Percentiles rank a stretch among this genome's conserved stretches.
These are phyloP conservation scores for Amphiprion ocellaris DNA, from an alignment of 2,113 vertebrate genomes.

Conservation along the genomic window DNA sequence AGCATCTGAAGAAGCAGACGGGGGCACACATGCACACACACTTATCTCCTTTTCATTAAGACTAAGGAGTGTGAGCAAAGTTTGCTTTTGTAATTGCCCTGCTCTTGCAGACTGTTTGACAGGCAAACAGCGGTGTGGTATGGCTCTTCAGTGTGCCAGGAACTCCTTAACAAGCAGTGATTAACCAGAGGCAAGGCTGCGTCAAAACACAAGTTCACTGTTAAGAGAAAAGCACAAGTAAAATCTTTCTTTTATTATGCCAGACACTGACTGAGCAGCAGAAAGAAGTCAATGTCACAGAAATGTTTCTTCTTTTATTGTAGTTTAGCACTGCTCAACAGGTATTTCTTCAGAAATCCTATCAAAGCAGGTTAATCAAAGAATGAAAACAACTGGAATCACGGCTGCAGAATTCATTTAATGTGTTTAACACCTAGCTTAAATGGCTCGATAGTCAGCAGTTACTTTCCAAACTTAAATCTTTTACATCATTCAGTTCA, in stretches of 20 bases:
- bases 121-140: slow-evolving; percentile 62
- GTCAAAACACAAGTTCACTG: slow-evolving; percentile 62
- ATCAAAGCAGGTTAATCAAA: neutral
- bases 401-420: neutral
- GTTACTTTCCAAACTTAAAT: no score
- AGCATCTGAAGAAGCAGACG: slow-evolving; percentile 2
- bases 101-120: slow-evolving; percentile 62
- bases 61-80: slow-evolving; percentile 44
- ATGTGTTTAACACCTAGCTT: no score
- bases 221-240: slow-evolving; percentile 73
- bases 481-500: no score
- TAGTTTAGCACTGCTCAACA: neutral
- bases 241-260: slow-evolving; percentile 79
- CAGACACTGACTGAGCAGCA: neutral
- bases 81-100: slow-evolving; percentile 72
- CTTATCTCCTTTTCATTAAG: slow-evolving; percentile 30
- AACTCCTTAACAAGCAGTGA: slow-evolving; percentile 52
- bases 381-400: neutral
- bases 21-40: slow-evolving; percentile 10
- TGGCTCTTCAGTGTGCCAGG: slow-evolving; percentile 56
- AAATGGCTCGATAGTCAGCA: no score
- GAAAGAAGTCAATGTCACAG: neutral
- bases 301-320: neutral
- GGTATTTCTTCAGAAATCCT: neutral
- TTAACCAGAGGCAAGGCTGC: slow-evolving; percentile 50